Conservation (phyloP, 2,888 invertebrate genomes). For the Stenolophus ochropezus region DNA sequence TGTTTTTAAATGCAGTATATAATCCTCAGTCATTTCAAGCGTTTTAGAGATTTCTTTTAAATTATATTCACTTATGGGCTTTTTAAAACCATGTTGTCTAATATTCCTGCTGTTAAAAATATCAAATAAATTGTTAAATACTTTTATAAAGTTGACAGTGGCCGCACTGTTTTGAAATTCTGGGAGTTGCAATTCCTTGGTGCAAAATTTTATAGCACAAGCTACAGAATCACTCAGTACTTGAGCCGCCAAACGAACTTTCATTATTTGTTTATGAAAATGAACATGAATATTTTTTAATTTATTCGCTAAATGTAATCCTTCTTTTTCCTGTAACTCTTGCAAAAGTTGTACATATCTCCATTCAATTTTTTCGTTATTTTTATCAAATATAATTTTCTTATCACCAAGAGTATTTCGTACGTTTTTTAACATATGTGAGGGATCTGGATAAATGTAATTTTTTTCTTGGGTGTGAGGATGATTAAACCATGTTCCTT, state of each 20-base stretch:
- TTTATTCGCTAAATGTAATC: conserved; percentile 61
- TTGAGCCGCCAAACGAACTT: conserved; percentile 54
- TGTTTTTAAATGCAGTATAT: conserved; percentile 1
- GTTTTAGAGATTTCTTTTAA: conserved; percentile 42
- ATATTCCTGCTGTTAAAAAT: conserved; percentile 63
- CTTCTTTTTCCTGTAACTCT: conserved; percentile 59
- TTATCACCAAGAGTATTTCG: conserved; percentile 57
- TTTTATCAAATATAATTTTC: conserved; percentile 48
- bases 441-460: conserved; percentile 53
- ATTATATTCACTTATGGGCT: conserved; percentile 51
- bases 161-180: conserved; percentile 62
- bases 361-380: conserved; percentile 60
- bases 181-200: conserved; percentile 60
- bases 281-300: conserved; percentile 57
- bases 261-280: conserved; percentile 61
- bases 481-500: neutral
- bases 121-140: conserved; percentile 64
- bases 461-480: neutral
- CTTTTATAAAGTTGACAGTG: conserved; percentile 62
- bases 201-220: conserved; percentile 64
- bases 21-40: conserved; percentile 10
- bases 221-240: conserved; percentile 62
- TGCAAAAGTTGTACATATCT: conserved; percentile 56
- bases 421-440: conserved; percentile 59
- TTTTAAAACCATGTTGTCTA: conserved; percentile 58